A percentile compares a stretch with the other conserved stretches of the same genome.
phyloP scores from a whole-genome alignment of 2,113 vertebrate genomes.

The cat (Felis catus) region DNA sequence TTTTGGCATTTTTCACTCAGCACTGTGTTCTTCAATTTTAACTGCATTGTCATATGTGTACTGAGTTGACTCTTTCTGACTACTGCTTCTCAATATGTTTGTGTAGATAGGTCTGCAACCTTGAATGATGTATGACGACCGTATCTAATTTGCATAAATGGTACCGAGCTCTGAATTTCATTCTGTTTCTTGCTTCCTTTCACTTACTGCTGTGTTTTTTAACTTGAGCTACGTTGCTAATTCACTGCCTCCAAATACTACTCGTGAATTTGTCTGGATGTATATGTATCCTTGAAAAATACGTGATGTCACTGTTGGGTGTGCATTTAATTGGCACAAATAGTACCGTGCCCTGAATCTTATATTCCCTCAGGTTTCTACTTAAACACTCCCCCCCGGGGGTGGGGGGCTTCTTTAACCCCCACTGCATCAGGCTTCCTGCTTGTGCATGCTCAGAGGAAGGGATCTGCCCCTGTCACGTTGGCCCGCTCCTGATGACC shows the following conservation, averaged over 20 bases:
- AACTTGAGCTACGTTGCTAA: not conserved
- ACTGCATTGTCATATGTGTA: fast-evolving
- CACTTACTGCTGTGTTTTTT: not conserved
- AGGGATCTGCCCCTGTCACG: fast-evolving
- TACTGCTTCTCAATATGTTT: not conserved
- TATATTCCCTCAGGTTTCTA: not conserved
- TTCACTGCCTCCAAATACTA: not conserved
- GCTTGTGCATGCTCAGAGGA: not conserved
- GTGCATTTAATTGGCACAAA: not conserved
- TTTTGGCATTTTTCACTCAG: not conserved
- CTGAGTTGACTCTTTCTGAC: not conserved
- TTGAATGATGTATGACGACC: not conserved
- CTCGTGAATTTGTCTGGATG: not conserved
- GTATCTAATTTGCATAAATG: not conserved
- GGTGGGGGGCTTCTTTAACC: not conserved
- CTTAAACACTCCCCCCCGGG: not conserved
- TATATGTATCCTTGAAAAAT: not conserved
- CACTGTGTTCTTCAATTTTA: not conserved
- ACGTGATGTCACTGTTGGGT: fast-evolving
- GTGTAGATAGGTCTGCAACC: not conserved
- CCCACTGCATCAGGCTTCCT: not conserved
- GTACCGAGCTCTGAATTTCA: not conserved
- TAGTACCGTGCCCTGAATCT: not conserved
- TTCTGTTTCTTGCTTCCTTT: not conserved
- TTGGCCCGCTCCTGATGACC: fast-evolving